Base-by-base conservation (phyloP, 2,888 invertebrate species). In the Unio delphinus region DNA sequence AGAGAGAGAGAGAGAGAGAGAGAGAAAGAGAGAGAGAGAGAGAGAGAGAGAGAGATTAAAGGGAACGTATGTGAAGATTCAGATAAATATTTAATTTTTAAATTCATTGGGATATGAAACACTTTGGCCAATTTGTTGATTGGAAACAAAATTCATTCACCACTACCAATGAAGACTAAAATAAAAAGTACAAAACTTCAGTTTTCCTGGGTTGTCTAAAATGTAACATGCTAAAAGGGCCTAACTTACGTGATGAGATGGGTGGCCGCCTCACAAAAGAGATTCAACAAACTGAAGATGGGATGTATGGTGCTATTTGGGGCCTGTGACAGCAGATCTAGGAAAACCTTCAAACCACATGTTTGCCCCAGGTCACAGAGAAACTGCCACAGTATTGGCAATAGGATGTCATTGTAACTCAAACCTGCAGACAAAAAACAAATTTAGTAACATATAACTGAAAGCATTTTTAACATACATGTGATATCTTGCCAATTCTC, bases 211-310 rank as follows among this genome's bases (percentile, higher is more conserved):
- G 28, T 7, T 34, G 7, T 34, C 34, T 34, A 60, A 26, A 0
- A 3, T 63, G 28, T 23, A 34, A 45, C 63, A 17, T 34, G 28
- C 15, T 65, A 59, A 58, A 3, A 34, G 65, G 64, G 67, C 66
- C 17, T 15, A 45, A 86, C 95, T 93, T 91, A 98, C 96, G 97
- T 97, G 69, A 99, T 95, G 89, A 97, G 95, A 91, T 98, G 97
- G 23, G 96, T 95, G 93, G 98, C 96, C 86, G 97, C 95, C 87
- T 98, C 98, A 77, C 95, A 94, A 90, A 98, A 98, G 0, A 99
- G 91, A 88, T 96, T 95, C 61, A 99, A 91, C 93, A 98, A 95
- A 87, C 96, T 95, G 87, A 97, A 96, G 91, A 98, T 96, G 0
- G 97, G 96, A 67, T 95, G 94, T 3, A 94, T 92, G 34, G 94